These are phyloP conservation scores for Pycnomerus fuliginosus DNA, from an alignment of 2,888 invertebrate genomes.

Conservation along the genomic window DNA sequence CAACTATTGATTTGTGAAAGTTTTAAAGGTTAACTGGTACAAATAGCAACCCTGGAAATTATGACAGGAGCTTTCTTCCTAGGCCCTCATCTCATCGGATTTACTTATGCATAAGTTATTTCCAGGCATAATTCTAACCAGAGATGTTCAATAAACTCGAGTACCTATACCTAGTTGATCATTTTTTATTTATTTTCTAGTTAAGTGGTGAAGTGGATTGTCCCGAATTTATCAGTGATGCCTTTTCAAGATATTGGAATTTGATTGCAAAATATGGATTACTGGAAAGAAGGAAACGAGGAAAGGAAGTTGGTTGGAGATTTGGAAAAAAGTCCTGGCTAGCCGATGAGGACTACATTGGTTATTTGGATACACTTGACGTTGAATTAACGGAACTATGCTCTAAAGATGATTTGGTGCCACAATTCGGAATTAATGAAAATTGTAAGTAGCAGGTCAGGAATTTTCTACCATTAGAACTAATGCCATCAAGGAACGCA, in stretches of 20 bases:
- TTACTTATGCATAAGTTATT: too few species aligned
- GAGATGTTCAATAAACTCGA: too few species aligned
- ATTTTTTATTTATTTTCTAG: too few species aligned
- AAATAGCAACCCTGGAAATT: too few species aligned
- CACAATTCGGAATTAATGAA: background rate
- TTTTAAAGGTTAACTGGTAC: too few species aligned
- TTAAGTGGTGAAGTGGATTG: slow-evolving; percentile 11
- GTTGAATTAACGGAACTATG: slow-evolving; percentile 5
- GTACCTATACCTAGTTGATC: too few species aligned
- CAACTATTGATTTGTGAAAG: too few species aligned
- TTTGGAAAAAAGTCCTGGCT: slow-evolving; percentile 8
- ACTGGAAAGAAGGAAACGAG: slow-evolving; percentile 4
- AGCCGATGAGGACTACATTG: slow-evolving; percentile 4
- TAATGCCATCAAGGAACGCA: too few species aligned
- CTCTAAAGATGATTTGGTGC: slow-evolving; percentile 5
- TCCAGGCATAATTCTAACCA: too few species aligned
- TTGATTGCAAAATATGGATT: slow-evolving; percentile 25
- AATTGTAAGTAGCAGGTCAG: background rate
- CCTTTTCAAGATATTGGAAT: slow-evolving; percentile 34
- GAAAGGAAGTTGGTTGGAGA: slow-evolving; percentile 1
- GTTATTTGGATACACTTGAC: slow-evolving; percentile 6
- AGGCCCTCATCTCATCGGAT: too few species aligned
- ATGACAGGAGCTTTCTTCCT: too few species aligned
- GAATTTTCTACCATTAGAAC: too few species aligned
- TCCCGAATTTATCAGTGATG: slow-evolving; percentile 28